These are phyloP conservation scores for Folsomia candida DNA, from an alignment of 2,888 invertebrate genomes.

Conservation along the genomic window DNA sequence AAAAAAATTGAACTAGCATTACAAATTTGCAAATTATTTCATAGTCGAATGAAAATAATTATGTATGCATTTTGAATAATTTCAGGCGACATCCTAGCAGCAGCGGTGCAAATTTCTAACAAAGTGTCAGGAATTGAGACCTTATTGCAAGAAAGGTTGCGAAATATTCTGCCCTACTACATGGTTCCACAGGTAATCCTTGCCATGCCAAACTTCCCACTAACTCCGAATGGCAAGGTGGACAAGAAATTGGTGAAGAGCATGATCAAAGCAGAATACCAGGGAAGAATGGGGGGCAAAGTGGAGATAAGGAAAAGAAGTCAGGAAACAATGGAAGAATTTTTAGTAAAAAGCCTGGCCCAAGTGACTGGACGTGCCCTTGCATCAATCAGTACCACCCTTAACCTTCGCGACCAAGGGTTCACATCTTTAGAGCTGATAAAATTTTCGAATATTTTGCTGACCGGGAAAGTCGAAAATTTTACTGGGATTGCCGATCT, in stretches of 20 bases:
- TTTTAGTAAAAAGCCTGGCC: neutral
- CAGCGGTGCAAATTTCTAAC: too few species aligned
- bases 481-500: neutral
- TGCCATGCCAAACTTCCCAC: neutral
- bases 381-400: neutral
- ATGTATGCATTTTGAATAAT: too few species aligned
- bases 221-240: neutral
- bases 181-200: neutral
- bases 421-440: neutral
- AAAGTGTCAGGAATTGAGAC: too few species aligned
- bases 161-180: neutral
- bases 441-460: neutral
- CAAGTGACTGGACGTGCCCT: neutral
- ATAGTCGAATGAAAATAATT: too few species aligned
- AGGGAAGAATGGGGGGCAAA: neutral
- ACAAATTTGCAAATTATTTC: too few species aligned
- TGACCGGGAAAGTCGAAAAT: neutral
- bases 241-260: neutral
- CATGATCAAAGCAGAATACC: neutral
- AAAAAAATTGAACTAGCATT: too few species aligned
- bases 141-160: neutral
- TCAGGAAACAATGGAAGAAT: neutral
- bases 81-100: too few species aligned
- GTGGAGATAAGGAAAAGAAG: too few species aligned
- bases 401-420: neutral